Percentiles rank a stretch among this genome's conserved stretches.
Conservation (phyloP, 1,140 invertebrate species). For the Brachionus paranguensis region DNA sequence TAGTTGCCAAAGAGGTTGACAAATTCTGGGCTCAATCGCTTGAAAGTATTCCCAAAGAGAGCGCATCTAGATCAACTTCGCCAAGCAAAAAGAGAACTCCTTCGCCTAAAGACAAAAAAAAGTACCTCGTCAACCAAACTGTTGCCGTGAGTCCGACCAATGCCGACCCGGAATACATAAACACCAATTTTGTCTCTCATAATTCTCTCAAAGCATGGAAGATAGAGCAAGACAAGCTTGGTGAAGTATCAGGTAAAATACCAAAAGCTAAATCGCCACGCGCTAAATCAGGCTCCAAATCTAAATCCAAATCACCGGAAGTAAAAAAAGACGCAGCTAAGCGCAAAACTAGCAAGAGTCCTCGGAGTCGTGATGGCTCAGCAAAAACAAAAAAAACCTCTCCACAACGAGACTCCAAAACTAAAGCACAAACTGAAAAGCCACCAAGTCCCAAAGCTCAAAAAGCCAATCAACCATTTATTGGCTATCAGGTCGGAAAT, state of each 20-base stretch:
- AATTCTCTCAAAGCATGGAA: slow-evolving; percentile 53
- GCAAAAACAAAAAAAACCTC: slow-evolving; percentile 40
- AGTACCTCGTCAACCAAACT: slow-evolving; percentile 1
- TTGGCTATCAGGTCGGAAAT: slow-evolving; percentile 53
- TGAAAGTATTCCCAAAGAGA: slow-evolving; percentile 42
- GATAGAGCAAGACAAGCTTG: slow-evolving; percentile 47
- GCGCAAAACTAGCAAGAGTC: not conserved
- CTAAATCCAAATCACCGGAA: slow-evolving; percentile 40
- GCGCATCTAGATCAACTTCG: not conserved
- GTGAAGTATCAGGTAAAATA: slow-evolving; percentile 48
- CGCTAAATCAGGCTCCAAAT: slow-evolving; percentile 41
- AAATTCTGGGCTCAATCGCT: slow-evolving; percentile 44
- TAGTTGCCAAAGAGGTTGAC: slow-evolving; percentile 48
- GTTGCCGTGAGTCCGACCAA: slow-evolving; percentile 41
- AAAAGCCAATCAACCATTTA: slow-evolving; percentile 13
- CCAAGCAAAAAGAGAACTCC: not conserved
- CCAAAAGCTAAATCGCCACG: slow-evolving; percentile 47
- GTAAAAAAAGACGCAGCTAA: not conserved
- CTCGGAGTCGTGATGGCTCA: not conserved
- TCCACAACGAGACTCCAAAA: slow-evolving; percentile 41
- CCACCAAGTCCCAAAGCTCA: not conserved
- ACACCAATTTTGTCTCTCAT: slow-evolving; percentile 46
- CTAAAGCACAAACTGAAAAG: slow-evolving; percentile 14
- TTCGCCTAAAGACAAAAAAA: slow-evolving; percentile 40
- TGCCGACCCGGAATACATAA: slow-evolving; percentile 41